Evolutionary conservation across 1,140 invertebrate species (phyloP).

Genomic region (Vanessa tameamea): DNA sequence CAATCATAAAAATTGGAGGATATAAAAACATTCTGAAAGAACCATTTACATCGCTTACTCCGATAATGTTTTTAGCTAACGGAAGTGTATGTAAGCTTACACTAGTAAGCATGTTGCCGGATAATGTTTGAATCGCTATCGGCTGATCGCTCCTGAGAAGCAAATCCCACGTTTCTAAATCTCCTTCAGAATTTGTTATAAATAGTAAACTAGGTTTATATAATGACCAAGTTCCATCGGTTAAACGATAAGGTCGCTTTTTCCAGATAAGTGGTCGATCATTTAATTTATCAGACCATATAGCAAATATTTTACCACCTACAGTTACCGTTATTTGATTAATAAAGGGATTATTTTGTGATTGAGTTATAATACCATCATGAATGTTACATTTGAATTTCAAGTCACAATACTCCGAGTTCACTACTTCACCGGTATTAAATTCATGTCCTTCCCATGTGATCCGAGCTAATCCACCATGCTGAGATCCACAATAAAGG

Average conservation of each 20-base stretch:
- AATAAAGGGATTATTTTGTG: conserved; percentile 81
- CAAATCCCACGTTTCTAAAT: conserved; percentile 73
- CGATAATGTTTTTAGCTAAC: conserved; percentile 78
- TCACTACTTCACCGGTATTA: conserved; percentile 80
- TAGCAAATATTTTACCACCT: conserved; percentile 75
- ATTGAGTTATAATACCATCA: conserved; percentile 83
- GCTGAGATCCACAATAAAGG: conserved; percentile 68
- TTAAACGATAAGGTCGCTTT: conserved; percentile 64
- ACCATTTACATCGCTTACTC: conserved; percentile 83
- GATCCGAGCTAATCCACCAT: conserved; percentile 80
- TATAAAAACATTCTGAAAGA: conserved; percentile 82
- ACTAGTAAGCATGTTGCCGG: conserved; percentile 75
- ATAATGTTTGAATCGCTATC: conserved; percentile 68
- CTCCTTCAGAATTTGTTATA: conserved; percentile 66
- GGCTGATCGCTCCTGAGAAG: conserved; percentile 71
- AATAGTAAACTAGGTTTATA: conserved; percentile 74
- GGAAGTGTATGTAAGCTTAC: conserved; percentile 79
- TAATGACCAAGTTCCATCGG: conserved; percentile 68
- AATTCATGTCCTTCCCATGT: conserved; percentile 84
- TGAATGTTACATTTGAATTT: conserved; percentile 81
- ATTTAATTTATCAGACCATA: conserved; percentile 66
- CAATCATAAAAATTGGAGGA: conserved; percentile 76
- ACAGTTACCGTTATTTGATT: conserved; percentile 78
- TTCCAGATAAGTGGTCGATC: conserved; percentile 68
- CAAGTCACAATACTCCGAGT: conserved; percentile 79